A percentile compares a stretch with the other conserved stretches of the same genome.
Evolutionary conservation across 1,140 invertebrate species (phyloP).

Genomic region (Caenorhabditis latens): DNA sequence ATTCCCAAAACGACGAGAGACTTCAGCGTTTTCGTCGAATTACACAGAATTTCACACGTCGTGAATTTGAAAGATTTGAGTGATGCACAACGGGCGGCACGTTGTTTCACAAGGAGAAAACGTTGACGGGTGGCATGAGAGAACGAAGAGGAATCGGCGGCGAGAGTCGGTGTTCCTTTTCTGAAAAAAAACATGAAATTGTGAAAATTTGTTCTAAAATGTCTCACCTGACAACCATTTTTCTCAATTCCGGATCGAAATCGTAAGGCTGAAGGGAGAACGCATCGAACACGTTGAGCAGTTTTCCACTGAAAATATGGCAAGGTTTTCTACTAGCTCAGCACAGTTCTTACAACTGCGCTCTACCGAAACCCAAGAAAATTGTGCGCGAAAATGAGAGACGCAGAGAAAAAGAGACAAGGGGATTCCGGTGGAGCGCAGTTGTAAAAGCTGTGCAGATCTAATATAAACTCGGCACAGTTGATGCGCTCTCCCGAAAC

Average conservation of each 20-base stretch:
- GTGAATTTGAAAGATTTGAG: conserved; percentile 44
- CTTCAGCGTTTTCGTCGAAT: conserved; percentile 30
- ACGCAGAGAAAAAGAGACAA: too few species aligned
- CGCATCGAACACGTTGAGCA: conserved; percentile 69
- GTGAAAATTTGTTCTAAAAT: too few species aligned
- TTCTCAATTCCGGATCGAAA: conserved; percentile 48
- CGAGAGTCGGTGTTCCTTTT: not conserved
- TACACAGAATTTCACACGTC: conserved; percentile 39
- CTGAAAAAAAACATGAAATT: not conserved
- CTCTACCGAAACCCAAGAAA: too few species aligned
- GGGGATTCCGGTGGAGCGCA: too few species aligned
- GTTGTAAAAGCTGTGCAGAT: too few species aligned
- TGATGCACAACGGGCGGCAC: conserved; percentile 20
- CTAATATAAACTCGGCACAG: too few species aligned
- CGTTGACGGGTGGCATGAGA: conserved; percentile 13
- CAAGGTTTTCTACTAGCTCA: conserved; percentile 57
- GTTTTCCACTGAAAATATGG: conserved; percentile 65
- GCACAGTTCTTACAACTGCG: too few species aligned
- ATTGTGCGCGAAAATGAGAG: too few species aligned
- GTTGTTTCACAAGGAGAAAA: conserved; percentile 33
- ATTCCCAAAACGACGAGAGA: conserved; percentile 55
- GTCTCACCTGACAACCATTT: conserved; percentile 31
- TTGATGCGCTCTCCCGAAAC: too few species aligned
- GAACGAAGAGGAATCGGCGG: conserved; percentile 16
- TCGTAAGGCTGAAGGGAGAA: conserved; percentile 56